Evolutionary conservation across 2,888 invertebrate species (phyloP).

Genomic region (Clostera curtula): DNA sequence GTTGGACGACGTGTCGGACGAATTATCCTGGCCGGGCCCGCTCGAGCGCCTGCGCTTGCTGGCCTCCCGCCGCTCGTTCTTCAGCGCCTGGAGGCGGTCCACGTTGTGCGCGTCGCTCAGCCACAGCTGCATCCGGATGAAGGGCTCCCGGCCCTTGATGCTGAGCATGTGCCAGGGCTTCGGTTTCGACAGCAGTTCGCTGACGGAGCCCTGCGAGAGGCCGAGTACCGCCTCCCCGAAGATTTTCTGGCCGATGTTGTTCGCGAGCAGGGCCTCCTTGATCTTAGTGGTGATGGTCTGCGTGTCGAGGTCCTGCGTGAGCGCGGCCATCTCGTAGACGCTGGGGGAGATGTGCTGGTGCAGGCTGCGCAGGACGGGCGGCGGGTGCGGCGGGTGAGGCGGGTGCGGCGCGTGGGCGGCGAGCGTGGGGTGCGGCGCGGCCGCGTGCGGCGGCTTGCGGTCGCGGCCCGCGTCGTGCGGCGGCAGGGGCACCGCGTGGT

Average conservation of each 20-base stretch:
- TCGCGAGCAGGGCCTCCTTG: conserved; percentile 95
- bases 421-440: conserved; percentile 68
- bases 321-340: conserved; percentile 97
- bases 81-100: conserved; percentile 91
- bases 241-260: conserved; percentile 98
- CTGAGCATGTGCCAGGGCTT: conserved; percentile 99
- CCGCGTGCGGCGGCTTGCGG: conserved; percentile 74
- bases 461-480: conserved; percentile 77
- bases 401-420: conserved; percentile 76
- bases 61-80: conserved; percentile 92
- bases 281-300: conserved; percentile 97
- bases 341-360: conserved; percentile 94
- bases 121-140: conserved; percentile 98
- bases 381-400: conserved; percentile 78
- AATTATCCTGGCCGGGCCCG: conserved; percentile 89
- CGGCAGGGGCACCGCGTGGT: conserved; percentile 81
- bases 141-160: conserved; percentile 97
- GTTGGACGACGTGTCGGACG: conserved; percentile 90
- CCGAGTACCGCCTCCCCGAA: conserved; percentile 98
- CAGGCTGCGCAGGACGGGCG: conserved; percentile 80
- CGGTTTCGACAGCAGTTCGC: conserved; percentile 97
- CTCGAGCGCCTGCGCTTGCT: conserved; percentile 91
- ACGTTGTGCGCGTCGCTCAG: conserved; percentile 96
- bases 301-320: conserved; percentile 97
- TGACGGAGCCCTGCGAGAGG: conserved; percentile 96